Percentiles rank a stretch among this genome's conserved stretches.
These are phyloP conservation scores for Chelidonichthys spinosus DNA, from an alignment of 2,797 vertebrate genomes.

Conservation along the genomic window DNA sequence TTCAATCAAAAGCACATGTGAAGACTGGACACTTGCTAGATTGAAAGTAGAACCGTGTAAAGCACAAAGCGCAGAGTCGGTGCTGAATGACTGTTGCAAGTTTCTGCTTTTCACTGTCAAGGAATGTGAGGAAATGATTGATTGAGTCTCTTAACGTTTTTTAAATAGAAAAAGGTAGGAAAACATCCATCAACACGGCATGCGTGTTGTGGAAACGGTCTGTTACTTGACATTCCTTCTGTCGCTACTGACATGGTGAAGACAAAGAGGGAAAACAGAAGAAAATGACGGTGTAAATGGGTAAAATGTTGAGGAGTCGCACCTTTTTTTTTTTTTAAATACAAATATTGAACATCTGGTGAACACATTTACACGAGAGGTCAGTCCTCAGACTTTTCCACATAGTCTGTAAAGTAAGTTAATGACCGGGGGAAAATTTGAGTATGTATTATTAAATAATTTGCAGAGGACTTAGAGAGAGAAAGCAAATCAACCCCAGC, in stretches of 20 bases:
- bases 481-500: constrained; percentile 37
- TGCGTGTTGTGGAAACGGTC: constrained; percentile 10
- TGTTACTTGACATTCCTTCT: constrained; percentile 18
- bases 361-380: constrained; percentile 68
- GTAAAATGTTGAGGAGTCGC: constrained; percentile 24
- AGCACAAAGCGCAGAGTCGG: constrained; percentile 49
- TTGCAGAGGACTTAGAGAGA: constrained; percentile 31
- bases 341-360: constrained; percentile 74
- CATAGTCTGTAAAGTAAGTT: constrained; percentile 66
- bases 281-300: constrained; percentile 6
- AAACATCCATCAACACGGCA: constrained; percentile 58
- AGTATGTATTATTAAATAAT: constrained; percentile 54
- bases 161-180: constrained; percentile 51
- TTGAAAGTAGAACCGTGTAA: constrained; percentile 66
- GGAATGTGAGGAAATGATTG: constrained; percentile 77
- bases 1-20: constrained; percentile 81
- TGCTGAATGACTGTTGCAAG: constrained; percentile 63
- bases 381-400: constrained; percentile 58
- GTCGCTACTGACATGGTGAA: constrained; percentile 17
- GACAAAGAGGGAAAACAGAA: constrained; percentile 23
- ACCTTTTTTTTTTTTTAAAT: constrained; percentile 50
- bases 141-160: constrained; percentile 57
- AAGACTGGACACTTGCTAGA: constrained; percentile 64
- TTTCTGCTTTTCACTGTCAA: constrained; percentile 61
- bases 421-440: constrained; percentile 64